phyloP scores from a whole-genome alignment of 2,113 vertebrate species.

The Nerophis lumbriciformis region DNA sequence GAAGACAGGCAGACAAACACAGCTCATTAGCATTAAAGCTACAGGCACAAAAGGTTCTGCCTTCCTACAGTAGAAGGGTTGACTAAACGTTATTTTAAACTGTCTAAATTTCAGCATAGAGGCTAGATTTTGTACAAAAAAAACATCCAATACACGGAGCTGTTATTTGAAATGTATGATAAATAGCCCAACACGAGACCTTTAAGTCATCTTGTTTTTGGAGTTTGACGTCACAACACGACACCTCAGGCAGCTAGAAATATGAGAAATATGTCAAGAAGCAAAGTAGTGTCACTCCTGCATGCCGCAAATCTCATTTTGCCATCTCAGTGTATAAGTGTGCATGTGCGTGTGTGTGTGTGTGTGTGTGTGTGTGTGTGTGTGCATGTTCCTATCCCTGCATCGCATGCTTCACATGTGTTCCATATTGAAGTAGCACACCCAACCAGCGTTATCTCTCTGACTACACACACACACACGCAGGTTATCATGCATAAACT shows the following conservation, averaged over 20 bases:
- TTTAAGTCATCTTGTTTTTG: too few species aligned
- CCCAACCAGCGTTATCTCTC: conserved; percentile 31
- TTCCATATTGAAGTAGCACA: conserved; percentile 20
- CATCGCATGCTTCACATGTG: conserved; percentile 23
- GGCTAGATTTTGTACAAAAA: too few species aligned
- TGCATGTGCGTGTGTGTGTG: neutral
- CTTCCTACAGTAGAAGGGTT: too few species aligned
- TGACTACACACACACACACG: conserved; percentile 5
- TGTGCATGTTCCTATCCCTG: conserved; percentile 21
- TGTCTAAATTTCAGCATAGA: too few species aligned
- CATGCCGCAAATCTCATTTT: neutral
- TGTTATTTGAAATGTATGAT: too few species aligned
- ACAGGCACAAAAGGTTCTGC: too few species aligned
- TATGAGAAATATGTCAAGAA: conserved; percentile 4
- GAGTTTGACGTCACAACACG: neutral
- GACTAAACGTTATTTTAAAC: too few species aligned
- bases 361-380: neutral
- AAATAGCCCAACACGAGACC: too few species aligned
- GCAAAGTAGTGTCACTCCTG: neutral
- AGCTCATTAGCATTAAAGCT: too few species aligned
- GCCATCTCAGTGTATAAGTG: conserved; percentile 5
- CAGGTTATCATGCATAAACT: conserved; percentile 9
- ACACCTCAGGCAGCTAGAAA: neutral
- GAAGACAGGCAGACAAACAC: too few species aligned
- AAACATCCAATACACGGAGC: too few species aligned